Base-by-base conservation (phyloP, 2,888 invertebrate species). In the Flabesymbios commensalis region DNA sequence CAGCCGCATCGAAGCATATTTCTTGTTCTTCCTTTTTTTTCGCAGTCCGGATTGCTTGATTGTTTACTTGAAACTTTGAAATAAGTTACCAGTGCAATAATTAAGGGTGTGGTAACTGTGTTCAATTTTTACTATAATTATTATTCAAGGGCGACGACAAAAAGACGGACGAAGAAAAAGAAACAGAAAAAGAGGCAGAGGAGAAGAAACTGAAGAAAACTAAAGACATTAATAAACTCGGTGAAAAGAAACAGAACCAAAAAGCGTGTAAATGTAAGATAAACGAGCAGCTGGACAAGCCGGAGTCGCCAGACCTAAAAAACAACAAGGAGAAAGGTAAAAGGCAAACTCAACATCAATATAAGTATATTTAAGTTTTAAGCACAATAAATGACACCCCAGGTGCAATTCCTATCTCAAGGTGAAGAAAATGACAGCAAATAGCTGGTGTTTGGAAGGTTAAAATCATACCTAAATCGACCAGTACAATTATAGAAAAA, bases 201-300 rank as follows among this genome's bases (percentile, higher is more conserved):
- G 72, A 74, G 41, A 63, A 69, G 17, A 54, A 72, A 49, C 22
- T 61, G 17, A 70, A 70, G 26, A 61, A 70, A 59, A 75, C 77
- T 63, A 78, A 78, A 55, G 78, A 80, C 67, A 78, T 78, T 59
- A 79, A 78, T 60, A 78, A 78, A 51, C 54, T 65, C 31, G 62
- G 63, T 33, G 51, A 57, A 14, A 48, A 57, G 29, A 54, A 57
- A 26, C 51, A 51, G 24, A 28, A 47, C 26, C n/a, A 24, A 22
- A 43, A 54, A 51, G 19, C 36, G 48, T 61, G 61, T 42, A 56
- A 63, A 32, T 52, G 58, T 26, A 58, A 51, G 33, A 22, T 57
- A 31, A 54, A 24, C 19, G 58, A 42, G 26, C 41, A 1, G n/a
- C 57, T 19, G 48, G 45, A 55, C 29, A 19, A 49, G n/a, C 17